phyloP scores from a whole-genome alignment of 2,797 vertebrate genomes.

The Gymnoscopelus braueri region DNA sequence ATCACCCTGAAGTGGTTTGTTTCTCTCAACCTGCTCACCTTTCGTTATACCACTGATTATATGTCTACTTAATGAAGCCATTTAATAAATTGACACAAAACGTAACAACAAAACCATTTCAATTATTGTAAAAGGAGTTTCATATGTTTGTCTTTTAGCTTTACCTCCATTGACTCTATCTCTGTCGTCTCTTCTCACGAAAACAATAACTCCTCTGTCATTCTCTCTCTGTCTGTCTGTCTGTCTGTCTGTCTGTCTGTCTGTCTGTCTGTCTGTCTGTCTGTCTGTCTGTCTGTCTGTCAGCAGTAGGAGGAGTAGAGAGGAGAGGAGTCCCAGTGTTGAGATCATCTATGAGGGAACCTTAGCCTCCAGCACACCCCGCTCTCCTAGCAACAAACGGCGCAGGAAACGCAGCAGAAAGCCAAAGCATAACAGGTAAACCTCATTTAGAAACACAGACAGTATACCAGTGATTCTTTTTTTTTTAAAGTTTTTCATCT shows the following conservation, averaged over 20 bases:
- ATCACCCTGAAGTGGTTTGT: no score
- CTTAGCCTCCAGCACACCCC: fast-evolving
- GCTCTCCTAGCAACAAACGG: conserved; percentile 9
- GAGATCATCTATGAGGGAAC: conserved; percentile 76
- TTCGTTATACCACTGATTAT: no score
- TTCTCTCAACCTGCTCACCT: no score
- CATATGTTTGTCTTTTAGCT: no score
- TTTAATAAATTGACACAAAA: no score
- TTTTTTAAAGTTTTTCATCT: no score
- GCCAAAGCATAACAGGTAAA: conserved; percentile 48
- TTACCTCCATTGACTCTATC: background rate
- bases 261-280: background rate
- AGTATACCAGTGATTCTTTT: background rate
- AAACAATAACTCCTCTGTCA: no score
- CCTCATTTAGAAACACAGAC: no score
- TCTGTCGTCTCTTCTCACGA: background rate
- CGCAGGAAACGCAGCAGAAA: conserved; percentile 41
- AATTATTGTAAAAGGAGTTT: no score
- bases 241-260: background rate
- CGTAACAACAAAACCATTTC: no score
- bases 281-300: background rate
- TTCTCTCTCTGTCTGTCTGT: no score
- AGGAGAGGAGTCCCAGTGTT: conserved; percentile 69
- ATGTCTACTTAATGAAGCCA: no score
- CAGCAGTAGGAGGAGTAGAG: conserved; percentile 41